Conservation (phyloP, 2,888 invertebrate genomes). For the Tribolium freemani region DNA sequence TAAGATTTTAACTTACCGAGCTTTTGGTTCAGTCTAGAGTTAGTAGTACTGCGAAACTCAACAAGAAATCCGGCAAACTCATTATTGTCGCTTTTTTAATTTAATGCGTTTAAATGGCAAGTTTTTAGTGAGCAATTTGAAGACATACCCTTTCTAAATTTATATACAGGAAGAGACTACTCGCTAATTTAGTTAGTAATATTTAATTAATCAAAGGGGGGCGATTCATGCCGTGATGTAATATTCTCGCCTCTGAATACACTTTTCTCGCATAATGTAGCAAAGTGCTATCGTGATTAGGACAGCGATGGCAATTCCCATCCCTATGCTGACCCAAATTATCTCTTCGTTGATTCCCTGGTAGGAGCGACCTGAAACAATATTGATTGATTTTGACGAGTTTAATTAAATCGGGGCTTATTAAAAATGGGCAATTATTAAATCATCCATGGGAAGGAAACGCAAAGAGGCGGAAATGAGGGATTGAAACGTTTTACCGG, state of each 20-base stretch:
- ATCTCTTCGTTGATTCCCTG: conserved; percentile 90
- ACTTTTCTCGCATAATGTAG: conserved; percentile 86
- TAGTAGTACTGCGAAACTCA: neutral
- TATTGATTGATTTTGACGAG: neutral
- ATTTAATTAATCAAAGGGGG: conserved; percentile 52
- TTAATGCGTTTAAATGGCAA: conserved; percentile 10
- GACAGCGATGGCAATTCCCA: conserved; percentile 86
- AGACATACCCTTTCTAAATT: conserved; percentile 1
- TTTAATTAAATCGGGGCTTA: neutral
- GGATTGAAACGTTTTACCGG: no score
- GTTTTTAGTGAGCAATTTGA: conserved; percentile 30
- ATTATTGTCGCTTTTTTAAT: conserved; percentile 15
- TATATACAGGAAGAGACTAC: neutral
- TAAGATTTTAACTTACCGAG: conserved; percentile 11
- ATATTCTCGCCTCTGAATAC: conserved; percentile 81
- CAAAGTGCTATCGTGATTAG: conserved; percentile 87
- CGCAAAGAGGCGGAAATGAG: no score
- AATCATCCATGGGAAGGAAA: neutral
- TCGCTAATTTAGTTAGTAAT: neutral
- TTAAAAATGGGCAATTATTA: neutral
- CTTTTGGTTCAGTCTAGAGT: conserved; percentile 3
- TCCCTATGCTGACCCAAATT: conserved; percentile 90
- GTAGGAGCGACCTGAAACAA: conserved; percentile 79
- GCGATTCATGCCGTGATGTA: conserved; percentile 78
- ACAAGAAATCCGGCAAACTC: neutral